Conservation (phyloP, 2,888 invertebrate species). For the Sipha maydis region DNA sequence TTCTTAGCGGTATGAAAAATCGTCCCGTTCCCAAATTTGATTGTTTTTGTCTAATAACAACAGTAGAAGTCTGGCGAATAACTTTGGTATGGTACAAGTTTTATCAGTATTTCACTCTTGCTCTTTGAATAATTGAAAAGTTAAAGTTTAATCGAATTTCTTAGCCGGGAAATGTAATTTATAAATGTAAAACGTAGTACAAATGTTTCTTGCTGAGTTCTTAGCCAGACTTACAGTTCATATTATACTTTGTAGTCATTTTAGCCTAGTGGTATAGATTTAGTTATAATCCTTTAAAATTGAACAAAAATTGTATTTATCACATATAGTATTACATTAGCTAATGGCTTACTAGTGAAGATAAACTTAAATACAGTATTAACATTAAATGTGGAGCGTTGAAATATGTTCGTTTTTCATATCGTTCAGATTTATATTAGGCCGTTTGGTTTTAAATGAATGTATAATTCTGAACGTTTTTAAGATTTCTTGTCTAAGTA, state of each 20-base stretch:
- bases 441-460: neutral
- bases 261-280: constrained; percentile 34
- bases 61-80: constrained; percentile 58
- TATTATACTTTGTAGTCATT: constrained; percentile 36
- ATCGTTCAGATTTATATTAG: neutral
- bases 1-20: constrained; percentile 36
- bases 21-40: constrained; percentile 29
- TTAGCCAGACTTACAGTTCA: constrained; percentile 47
- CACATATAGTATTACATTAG: neutral
- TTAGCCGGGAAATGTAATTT: constrained; percentile 22
- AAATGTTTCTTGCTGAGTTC: constrained; percentile 42
- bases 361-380: constrained; percentile 5
- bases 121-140: constrained; percentile 57
- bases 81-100: constrained; percentile 34
- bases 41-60: constrained; percentile 41
- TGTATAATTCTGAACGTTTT: neutral
- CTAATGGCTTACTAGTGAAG: constrained; percentile 5
- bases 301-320: neutral
- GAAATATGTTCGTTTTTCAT: neutral
- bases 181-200: constrained; percentile 20
- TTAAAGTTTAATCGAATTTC: constrained; percentile 54
- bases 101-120: constrained; percentile 46
- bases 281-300: constrained; percentile 5
- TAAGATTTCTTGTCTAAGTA: constrained; percentile 19
- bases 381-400: neutral